phyloP scores from a whole-genome alignment of 2,888 invertebrate species.

The Theretra japonica region DNA sequence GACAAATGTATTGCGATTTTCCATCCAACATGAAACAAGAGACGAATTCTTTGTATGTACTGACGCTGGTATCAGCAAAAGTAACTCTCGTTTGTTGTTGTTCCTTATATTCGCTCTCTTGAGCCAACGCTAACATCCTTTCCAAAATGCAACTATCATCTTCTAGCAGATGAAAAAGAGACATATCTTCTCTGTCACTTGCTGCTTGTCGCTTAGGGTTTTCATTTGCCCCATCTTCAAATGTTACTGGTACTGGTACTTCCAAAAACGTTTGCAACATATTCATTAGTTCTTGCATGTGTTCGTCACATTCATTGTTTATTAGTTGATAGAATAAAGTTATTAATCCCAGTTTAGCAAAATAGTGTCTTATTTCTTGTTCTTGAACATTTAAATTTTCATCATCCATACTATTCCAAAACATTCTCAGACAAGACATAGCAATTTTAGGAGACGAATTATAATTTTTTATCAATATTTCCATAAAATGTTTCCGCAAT shows the following conservation, averaged over 20 bases:
- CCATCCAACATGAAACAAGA: slow-evolving; percentile 81
- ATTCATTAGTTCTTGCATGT: slow-evolving; percentile 60
- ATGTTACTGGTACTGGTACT: slow-evolving; percentile 46
- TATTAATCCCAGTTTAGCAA: slow-evolving; percentile 63
- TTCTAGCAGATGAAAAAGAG: slow-evolving; percentile 72
- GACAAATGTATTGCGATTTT: slow-evolving; percentile 57
- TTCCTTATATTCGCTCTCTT: slow-evolving; percentile 73
- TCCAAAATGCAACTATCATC: slow-evolving; percentile 87
- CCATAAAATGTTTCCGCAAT: slow-evolving; percentile 88
- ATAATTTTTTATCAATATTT: slow-evolving; percentile 88
- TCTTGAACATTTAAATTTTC: slow-evolving; percentile 51
- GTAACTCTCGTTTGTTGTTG: slow-evolving; percentile 80
- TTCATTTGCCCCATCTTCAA: slow-evolving; percentile 43
- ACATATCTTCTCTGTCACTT: slow-evolving; percentile 38
- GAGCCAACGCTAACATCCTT: slow-evolving; percentile 85
- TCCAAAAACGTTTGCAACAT: slow-evolving; percentile 55
- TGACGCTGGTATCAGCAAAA: slow-evolving; percentile 81
- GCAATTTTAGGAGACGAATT: slow-evolving; percentile 86
- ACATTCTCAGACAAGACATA: slow-evolving; percentile 76
- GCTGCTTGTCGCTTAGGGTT: slow-evolving; percentile 35
- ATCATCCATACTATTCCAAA: slow-evolving; percentile 69
- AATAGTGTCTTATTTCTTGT: slow-evolving; percentile 62
- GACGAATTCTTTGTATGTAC: slow-evolving; percentile 82
- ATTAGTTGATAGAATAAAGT: slow-evolving; percentile 71
- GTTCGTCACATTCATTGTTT: slow-evolving; percentile 62